Evolutionary conservation across 1,140 invertebrate species (phyloP), one percentile per base, ranked within the genome.

Genomic region (Sarcophaga bullata): DNA sequence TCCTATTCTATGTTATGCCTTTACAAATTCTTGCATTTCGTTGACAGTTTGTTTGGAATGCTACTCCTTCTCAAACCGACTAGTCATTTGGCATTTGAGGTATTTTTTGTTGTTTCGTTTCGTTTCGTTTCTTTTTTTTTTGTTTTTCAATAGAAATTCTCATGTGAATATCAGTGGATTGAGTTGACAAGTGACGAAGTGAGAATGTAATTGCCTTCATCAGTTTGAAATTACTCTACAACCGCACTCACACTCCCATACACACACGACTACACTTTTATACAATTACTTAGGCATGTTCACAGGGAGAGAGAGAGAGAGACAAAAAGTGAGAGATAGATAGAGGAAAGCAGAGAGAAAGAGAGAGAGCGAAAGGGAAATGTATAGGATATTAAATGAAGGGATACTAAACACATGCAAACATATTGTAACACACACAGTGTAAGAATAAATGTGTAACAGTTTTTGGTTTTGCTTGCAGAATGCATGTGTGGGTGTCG

Each of bases 171-270:
- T 52, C 17, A 49, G 75, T 50, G 75, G 75, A 10, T 19, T 62
- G n/a, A 25, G 62, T 78, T 78, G 75, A 78, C 75, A 78, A 78
- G 75, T 19, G 75, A 78, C 37, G 48, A 78, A 48, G 75, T 78
- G 48, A 50, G 52, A 78, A 78, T 78, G 75, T 78, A 78, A 78
- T 78, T 78, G 75, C 75, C 75, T 78, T 78, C 75, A 78, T 78
- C 75, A 78, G 75, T 10, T 78, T 78, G 50, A 17, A 78, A 78
- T 50, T 78, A 11, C 19, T 8, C n/a, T 19, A 78, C 48, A 78
- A 17, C n/a, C 46, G n/a, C 47, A 76, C 48, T 17, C 3, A 11
- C 0, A 62, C 11, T 58, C 54, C 7, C 9, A 58, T 15, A 37
- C 73, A 76, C 73, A 9, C 19, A 76, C 11, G 49, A 13, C 0